Conservation (phyloP, 2,797 vertebrate species). For the Cirrhinus mrigala region DNA sequence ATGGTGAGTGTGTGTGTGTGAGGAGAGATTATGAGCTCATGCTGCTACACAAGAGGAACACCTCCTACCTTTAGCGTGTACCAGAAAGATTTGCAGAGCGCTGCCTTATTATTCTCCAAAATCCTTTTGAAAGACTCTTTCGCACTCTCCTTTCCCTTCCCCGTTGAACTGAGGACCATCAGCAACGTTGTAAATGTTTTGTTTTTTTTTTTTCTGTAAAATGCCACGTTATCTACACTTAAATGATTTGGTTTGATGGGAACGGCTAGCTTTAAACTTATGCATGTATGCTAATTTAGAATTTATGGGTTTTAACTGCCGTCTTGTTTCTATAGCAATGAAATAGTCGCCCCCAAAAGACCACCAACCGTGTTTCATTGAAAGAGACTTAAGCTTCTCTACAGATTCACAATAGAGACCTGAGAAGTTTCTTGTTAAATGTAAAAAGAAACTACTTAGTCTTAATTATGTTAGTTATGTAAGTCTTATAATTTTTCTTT, state of each 20-base stretch:
- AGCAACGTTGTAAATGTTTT: slow-evolving; percentile 73
- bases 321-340: slow-evolving; percentile 75
- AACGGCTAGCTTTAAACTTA: slow-evolving; percentile 47
- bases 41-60: slow-evolving; percentile 41
- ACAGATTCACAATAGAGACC: neutral
- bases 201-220: slow-evolving; percentile 59
- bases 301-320: slow-evolving; percentile 65
- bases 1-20: slow-evolving; percentile 21
- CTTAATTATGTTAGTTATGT: neutral
- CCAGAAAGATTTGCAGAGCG: slow-evolving; percentile 71
- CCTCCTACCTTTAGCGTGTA: slow-evolving; percentile 47
- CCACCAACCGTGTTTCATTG: neutral
- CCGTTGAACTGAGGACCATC: slow-evolving; percentile 70
- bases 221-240: slow-evolving; percentile 65
- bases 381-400: neutral
- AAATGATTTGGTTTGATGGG: slow-evolving; percentile 65
- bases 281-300: slow-evolving; percentile 61
- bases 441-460: neutral
- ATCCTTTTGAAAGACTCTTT: slow-evolving; percentile 68
- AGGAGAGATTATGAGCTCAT: slow-evolving; percentile 42
- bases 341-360: slow-evolving; percentile 23
- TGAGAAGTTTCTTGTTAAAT: neutral
- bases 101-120: slow-evolving; percentile 64
- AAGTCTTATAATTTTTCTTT: neutral
- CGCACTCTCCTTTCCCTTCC: slow-evolving; percentile 55